A percentile compares a stretch with the other conserved stretches of the same genome.
phyloP scores from a whole-genome alignment of 2,797 vertebrate genomes.

The Sylvia borin region DNA sequence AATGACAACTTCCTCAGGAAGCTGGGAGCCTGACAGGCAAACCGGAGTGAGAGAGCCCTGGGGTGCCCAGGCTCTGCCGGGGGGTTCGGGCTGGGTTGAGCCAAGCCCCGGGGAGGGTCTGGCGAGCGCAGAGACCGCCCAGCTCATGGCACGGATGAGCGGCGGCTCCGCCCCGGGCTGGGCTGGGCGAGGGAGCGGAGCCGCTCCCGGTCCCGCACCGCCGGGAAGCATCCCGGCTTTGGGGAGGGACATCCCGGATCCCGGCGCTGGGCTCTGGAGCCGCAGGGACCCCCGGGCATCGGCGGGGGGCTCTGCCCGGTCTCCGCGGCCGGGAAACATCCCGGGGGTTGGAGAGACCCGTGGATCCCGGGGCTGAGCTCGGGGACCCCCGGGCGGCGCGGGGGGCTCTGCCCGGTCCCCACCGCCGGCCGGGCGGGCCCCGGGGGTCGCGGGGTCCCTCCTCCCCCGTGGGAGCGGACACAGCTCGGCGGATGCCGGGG shows the following conservation, averaged over 20 bases:
- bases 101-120: not conserved
- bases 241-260: not conserved
- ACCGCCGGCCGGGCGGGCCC: not conserved
- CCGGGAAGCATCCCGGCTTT: not conserved
- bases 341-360: not conserved
- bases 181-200: not conserved
- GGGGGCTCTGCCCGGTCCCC: not conserved
- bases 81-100: not conserved
- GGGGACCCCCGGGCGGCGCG: not conserved
- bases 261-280: not conserved
- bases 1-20: not conserved
- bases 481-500: not conserved
- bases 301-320: not conserved
- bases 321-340: not conserved
- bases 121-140: not conserved
- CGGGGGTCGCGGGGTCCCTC: not conserved
- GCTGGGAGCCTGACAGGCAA: not conserved
- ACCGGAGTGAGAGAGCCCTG: too few relatives aligned
- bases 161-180: not conserved
- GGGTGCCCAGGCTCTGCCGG: not conserved
- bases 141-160: not conserved
- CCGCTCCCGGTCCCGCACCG: not conserved
- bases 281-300: not conserved
- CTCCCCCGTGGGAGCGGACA: not conserved
- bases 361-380: not conserved